Percentiles rank a stretch among this genome's conserved stretches.
Conservation (phyloP, 2,797 vertebrate species). For the Falco novaeseelandiae region DNA sequence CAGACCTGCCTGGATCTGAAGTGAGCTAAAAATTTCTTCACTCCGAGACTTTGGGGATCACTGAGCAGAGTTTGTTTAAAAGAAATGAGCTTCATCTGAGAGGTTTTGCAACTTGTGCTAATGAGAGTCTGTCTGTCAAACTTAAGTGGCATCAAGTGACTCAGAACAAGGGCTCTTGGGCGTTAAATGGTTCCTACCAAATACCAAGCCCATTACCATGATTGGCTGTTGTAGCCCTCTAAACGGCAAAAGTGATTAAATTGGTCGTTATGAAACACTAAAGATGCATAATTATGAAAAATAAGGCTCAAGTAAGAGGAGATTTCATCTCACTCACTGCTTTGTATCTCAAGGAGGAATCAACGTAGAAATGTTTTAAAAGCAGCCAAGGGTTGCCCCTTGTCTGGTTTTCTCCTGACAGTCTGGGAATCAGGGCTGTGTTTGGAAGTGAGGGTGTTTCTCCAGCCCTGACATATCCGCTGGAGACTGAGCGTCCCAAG, state of each 20-base stretch:
- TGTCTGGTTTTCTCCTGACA: slow-evolving; percentile 27
- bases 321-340: slow-evolving; percentile 73
- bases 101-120: slow-evolving; percentile 77
- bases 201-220: slow-evolving; percentile 82
- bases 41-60: slow-evolving; percentile 60
- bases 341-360: slow-evolving; percentile 75
- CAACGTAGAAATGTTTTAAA: slow-evolving; percentile 62
- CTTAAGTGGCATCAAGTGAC: slow-evolving; percentile 82
- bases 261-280: slow-evolving; percentile 78
- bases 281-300: slow-evolving; percentile 84
- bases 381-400: slow-evolving; percentile 32
- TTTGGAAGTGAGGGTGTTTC: background rate
- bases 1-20: slow-evolving; percentile 7
- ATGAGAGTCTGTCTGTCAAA: slow-evolving; percentile 83
- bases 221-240: slow-evolving; percentile 82
- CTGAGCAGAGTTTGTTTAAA: slow-evolving; percentile 77
- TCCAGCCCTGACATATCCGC: background rate
- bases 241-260: slow-evolving; percentile 82
- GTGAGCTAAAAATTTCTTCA: slow-evolving; percentile 52
- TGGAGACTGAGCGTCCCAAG: background rate
- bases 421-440: background rate
- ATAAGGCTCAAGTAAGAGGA: slow-evolving; percentile 73
- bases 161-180: slow-evolving; percentile 80
- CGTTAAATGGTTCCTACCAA: slow-evolving; percentile 81
- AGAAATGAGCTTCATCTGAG: slow-evolving; percentile 74